Conservation (phyloP, 2,888 invertebrate species). For the Balanococcus diminutus region DNA sequence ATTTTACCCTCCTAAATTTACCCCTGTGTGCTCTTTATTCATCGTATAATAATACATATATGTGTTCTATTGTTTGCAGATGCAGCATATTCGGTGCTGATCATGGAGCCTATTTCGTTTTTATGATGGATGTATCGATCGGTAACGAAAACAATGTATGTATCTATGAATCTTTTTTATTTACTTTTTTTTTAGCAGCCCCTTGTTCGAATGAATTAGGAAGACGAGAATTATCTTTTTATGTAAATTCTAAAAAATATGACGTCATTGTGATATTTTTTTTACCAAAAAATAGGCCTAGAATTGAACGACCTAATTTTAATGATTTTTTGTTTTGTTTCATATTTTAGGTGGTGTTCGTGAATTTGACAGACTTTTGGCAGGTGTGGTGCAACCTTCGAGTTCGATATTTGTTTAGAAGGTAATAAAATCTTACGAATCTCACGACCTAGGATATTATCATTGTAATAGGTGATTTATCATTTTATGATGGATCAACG, state of each 20-base stretch:
- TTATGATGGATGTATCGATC: not conserved
- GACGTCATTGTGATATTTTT: not conserved
- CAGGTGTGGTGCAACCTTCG: not conserved
- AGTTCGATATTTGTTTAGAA: not conserved
- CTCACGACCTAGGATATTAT: conserved; percentile 7
- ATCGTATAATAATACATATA: not conserved
- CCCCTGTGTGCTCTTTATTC: not conserved
- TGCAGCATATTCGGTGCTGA: not conserved
- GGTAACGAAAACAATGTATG: not conserved
- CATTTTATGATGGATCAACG: conserved; percentile 12
- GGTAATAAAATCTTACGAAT: conserved; percentile 7
- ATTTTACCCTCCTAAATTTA: conserved; percentile 4
- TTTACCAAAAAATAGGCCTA: not conserved
- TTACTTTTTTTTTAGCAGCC: not conserved
- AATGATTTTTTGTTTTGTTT: not conserved
- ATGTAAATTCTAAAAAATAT: not conserved
- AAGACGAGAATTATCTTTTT: not conserved
- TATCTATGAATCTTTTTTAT: not conserved
- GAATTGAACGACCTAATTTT: not conserved
- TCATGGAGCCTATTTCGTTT: not conserved
- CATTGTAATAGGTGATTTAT: not conserved
- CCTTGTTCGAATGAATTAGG: not conserved
- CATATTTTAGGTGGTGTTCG: not conserved
- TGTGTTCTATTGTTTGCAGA: not conserved
- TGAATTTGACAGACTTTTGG: not conserved